Conservation (phyloP, 2,797 vertebrate genomes). For the Lepus townsendii region DNA sequence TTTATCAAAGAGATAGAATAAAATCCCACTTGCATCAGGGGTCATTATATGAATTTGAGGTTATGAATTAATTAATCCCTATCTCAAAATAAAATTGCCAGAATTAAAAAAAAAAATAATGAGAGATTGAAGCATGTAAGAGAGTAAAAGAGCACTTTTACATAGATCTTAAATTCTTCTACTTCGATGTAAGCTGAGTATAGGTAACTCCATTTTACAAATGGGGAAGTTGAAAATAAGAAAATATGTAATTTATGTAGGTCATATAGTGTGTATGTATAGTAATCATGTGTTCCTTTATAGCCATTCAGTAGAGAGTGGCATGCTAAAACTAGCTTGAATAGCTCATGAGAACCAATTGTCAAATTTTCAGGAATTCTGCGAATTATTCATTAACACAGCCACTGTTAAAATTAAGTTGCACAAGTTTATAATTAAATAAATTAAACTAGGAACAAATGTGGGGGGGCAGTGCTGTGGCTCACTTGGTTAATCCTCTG, state of each 20-base stretch:
- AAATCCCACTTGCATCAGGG: neutral
- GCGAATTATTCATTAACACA: neutral
- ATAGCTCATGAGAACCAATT: neutral
- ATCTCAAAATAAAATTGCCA: neutral
- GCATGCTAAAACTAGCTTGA: neutral
- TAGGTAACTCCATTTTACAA: neutral
- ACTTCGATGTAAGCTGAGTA: neutral
- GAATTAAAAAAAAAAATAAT: neutral
- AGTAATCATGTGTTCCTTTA: neutral
- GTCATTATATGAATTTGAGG: neutral
- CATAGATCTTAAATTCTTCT: neutral
- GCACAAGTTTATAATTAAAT: neutral
- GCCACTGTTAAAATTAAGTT: neutral
- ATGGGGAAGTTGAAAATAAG: neutral
- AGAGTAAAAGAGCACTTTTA: slow-evolving; percentile 1
- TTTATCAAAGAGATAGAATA: neutral
- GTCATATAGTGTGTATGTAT: neutral
- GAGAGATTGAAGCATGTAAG: neutral
- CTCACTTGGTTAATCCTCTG: too few relatives aligned
- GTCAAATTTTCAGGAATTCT: neutral
- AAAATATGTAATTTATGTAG: neutral
- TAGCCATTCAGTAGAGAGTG: neutral
- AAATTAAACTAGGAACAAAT: neutral
- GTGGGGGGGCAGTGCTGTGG: too few relatives aligned
- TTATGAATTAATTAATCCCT: neutral